Percentiles rank a stretch among this genome's conserved stretches.
These are phyloP conservation scores for Leucophenga maculata DNA, from an alignment of 2,888 invertebrate genomes.

Conservation along the genomic window DNA sequence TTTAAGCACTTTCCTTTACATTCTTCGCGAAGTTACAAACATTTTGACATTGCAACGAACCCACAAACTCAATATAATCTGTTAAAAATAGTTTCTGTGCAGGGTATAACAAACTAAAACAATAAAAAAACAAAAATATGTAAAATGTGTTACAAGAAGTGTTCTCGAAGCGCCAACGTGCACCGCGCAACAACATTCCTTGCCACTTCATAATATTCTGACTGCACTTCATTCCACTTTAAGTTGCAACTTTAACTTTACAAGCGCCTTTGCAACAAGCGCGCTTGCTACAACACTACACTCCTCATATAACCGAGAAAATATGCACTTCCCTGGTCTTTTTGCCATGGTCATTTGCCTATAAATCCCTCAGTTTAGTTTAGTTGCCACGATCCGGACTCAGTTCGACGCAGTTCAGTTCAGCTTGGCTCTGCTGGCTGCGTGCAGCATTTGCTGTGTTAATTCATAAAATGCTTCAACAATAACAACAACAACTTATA, in stretches of 20 bases:
- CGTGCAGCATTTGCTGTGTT: slow-evolving; percentile 8
- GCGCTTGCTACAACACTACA: too few relatives aligned
- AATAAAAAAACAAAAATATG: slow-evolving; percentile 7
- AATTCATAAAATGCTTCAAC: slow-evolving; percentile 13
- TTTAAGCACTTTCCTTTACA: too few relatives aligned
- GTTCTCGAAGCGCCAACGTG: slow-evolving; percentile 21
- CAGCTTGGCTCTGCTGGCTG: too few relatives aligned
- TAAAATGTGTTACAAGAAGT: slow-evolving; percentile 6
- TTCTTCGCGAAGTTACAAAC: too few relatives aligned
- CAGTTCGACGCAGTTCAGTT: too few relatives aligned
- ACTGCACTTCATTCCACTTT: too few relatives aligned
- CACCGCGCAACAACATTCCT: slow-evolving; percentile 3
- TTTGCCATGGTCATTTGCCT: too few relatives aligned
- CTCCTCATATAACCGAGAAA: background rate
- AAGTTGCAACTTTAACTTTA: too few relatives aligned
- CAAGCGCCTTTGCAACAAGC: too few relatives aligned
- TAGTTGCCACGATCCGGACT: background rate
- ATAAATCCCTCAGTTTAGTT: too few relatives aligned
- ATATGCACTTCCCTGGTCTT: background rate
- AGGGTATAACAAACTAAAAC: background rate
- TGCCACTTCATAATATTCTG: too few relatives aligned
- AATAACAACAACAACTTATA: slow-evolving; percentile 16
- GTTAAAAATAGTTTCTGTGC: background rate
- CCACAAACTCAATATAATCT: background rate
- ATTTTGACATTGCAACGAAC: too few relatives aligned